A percentile compares a stretch with the other conserved stretches of the same genome.
Conservation (phyloP, 2,113 vertebrate species). For the Notothenia rossii region DNA sequence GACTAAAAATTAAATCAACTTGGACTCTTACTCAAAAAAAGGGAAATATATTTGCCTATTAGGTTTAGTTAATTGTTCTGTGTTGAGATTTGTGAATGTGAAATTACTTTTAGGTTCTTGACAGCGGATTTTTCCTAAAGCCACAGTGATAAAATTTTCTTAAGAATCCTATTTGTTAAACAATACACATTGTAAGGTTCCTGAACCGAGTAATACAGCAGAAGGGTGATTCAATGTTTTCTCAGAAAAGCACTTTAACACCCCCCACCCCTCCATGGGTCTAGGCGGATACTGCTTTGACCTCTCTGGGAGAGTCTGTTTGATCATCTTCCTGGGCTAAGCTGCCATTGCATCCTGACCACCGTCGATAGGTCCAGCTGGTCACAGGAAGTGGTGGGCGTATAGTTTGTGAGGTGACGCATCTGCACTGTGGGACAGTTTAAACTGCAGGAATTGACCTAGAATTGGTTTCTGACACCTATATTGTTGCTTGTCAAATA, state of each 20-base stretch:
- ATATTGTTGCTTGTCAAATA: background rate
- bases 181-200: background rate
- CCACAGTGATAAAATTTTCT: too few relatives aligned
- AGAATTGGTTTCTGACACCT: background rate
- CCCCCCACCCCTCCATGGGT: constrained; percentile 7
- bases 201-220: constrained; percentile 23
- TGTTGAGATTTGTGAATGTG: too few relatives aligned
- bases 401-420: constrained; percentile 48
- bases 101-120: too few relatives aligned
- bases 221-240: constrained; percentile 36
- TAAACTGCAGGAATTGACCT: constrained; percentile 10
- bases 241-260: constrained; percentile 8
- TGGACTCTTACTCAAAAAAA: too few relatives aligned
- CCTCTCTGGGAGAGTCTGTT: constrained; percentile 50
- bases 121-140: too few relatives aligned
- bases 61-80: too few relatives aligned
- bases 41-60: too few relatives aligned
- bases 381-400: constrained; percentile 64
- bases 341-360: constrained; percentile 60
- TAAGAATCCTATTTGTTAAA: background rate
- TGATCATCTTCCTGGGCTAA: constrained; percentile 61
- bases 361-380: constrained; percentile 51
- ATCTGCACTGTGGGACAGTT: constrained; percentile 8
- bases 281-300: constrained; percentile 56
- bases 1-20: too few relatives aligned